Evolutionary conservation across 2,113 vertebrate genomes (phyloP).

Genomic region (Mesoclemmys tuberculata): DNA sequence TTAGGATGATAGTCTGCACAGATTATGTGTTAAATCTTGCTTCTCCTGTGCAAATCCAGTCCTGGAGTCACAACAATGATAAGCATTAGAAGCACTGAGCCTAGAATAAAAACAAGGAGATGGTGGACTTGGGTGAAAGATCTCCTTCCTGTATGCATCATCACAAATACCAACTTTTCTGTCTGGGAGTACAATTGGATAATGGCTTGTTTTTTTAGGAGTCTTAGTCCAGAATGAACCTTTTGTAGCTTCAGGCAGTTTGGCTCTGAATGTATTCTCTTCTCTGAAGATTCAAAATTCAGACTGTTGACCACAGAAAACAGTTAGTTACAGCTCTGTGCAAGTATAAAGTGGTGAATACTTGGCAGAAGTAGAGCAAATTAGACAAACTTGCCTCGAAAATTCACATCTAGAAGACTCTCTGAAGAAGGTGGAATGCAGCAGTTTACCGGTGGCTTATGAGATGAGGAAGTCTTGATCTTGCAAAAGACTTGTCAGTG

Average conservation of each 20-base stretch:
- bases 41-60: not conserved
- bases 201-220: not conserved
- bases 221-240: not conserved
- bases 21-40: not conserved
- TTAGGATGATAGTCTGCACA: not conserved
- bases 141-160: not conserved
- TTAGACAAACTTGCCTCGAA: not conserved
- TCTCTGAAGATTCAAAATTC: not conserved
- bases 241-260: not conserved
- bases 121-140: not conserved
- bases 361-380: not conserved
- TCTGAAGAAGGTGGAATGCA: not conserved
- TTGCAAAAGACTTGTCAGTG: not conserved
- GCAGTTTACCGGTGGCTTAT: not conserved
- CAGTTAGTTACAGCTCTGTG: not conserved
- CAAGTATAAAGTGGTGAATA: not conserved
- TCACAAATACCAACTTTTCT: slow-evolving; percentile 7
- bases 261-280: slow-evolving; percentile 4
- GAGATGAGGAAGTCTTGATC: not conserved
- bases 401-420: not conserved
- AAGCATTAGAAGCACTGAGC: not conserved
- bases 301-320: not conserved
- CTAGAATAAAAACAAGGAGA: not conserved
- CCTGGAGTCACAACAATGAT: not conserved
- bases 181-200: not conserved